Conservation (phyloP, 2,888 invertebrate species). For the Galeruca laticollis region DNA sequence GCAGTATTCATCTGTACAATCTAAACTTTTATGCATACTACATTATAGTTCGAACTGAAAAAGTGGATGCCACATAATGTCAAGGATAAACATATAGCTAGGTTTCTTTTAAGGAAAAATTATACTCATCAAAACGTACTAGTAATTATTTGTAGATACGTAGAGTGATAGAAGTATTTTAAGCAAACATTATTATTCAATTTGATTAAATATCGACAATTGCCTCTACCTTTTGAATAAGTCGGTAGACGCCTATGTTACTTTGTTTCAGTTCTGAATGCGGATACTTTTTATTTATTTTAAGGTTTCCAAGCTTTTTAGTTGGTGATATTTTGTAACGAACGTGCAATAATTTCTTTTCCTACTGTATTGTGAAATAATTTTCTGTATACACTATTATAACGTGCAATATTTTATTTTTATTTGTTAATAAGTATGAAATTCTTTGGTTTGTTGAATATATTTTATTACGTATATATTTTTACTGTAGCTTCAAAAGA, state of each 20-base stretch:
- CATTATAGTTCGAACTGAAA: too few species aligned
- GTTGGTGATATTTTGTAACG: slow-evolving; percentile 24
- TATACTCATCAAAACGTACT: too few species aligned
- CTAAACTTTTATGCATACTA: too few species aligned
- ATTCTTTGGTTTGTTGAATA: slow-evolving; percentile 18
- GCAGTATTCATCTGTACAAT: too few species aligned
- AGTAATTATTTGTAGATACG: too few species aligned
- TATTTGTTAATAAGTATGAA: not conserved
- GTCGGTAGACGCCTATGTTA: not conserved
- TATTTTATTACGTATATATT: slow-evolving; percentile 1
- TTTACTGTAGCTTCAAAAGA: not conserved
- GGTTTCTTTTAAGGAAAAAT: too few species aligned
- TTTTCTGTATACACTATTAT: not conserved
- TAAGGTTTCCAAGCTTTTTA: slow-evolving; percentile 7
- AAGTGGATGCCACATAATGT: too few species aligned
- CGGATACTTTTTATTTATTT: slow-evolving; percentile 17
- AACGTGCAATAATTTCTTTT: slow-evolving; percentile 31
- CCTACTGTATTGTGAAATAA: slow-evolving; percentile 24
- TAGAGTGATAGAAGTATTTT: too few species aligned
- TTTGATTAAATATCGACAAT: too few species aligned
- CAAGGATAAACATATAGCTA: too few species aligned
- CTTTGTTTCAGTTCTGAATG: slow-evolving; percentile 21
- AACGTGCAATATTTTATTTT: slow-evolving; percentile 3
- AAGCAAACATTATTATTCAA: too few species aligned
- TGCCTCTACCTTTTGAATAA: not conserved